Percentiles rank a stretch among this genome's conserved stretches.
Evolutionary conservation across 2,888 invertebrate genomes (phyloP).

Genomic region (Limnephilus rhombicus): DNA sequence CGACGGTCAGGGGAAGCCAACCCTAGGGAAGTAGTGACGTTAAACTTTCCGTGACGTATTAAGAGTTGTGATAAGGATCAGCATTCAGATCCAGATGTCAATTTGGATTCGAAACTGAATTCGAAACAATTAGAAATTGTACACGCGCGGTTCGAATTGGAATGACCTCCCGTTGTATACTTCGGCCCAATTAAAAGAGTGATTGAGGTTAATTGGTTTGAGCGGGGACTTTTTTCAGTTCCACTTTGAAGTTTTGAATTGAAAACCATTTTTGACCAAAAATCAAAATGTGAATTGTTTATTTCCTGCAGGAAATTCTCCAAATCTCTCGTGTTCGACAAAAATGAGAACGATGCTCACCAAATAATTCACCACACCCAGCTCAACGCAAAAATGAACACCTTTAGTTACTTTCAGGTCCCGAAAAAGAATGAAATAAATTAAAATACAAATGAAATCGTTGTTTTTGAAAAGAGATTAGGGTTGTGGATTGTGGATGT

Average conservation of each 20-base stretch:
- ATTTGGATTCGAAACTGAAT: slow-evolving; percentile 32
- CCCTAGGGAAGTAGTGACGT: not conserved
- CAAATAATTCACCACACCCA: not conserved
- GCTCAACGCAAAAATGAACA: not conserved
- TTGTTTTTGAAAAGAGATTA: not conserved
- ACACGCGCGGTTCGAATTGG: slow-evolving; percentile 11
- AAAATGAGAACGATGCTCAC: not conserved
- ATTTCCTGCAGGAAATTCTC: not conserved
- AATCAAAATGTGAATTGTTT: not conserved
- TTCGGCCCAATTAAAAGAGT: slow-evolving; percentile 41
- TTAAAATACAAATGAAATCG: not conserved
- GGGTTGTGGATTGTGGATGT: too few species aligned
- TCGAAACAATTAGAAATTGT: slow-evolving; percentile 29
- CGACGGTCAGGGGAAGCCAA: slow-evolving; percentile 22
- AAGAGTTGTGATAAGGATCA: slow-evolving; percentile 48
- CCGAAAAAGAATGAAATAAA: not conserved
- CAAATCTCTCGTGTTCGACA: not conserved
- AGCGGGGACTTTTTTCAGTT: not conserved
- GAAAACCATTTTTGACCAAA: not conserved
- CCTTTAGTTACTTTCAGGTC: not conserved
- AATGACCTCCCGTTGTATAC: slow-evolving; percentile 19
- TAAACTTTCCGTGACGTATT: slow-evolving; percentile 47
- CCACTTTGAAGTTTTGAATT: not conserved
- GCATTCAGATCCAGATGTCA: slow-evolving; percentile 34
- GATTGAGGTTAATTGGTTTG: slow-evolving; percentile 47